Base-by-base conservation (phyloP, 2,888 invertebrate genomes). In the Thysanoteuthis rhombus region DNA sequence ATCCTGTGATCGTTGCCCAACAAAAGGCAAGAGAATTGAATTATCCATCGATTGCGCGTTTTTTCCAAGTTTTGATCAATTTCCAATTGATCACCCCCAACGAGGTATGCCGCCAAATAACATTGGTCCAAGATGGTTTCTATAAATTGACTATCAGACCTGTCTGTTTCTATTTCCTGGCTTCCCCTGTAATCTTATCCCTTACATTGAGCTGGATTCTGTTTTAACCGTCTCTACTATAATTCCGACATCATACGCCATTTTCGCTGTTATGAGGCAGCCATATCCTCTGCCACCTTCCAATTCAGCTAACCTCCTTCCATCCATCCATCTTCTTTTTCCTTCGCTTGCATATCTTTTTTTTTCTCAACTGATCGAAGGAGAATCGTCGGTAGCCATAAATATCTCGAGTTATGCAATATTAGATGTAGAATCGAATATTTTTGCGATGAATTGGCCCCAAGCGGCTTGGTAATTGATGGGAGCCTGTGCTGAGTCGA, bases 401-500 rank as follows among this genome's bases (percentile, higher is more conserved):
- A 75, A 75, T 75, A 75, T 75, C 75, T n/a, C n/a, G 75, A n/a
- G 75, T 75, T 75, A 75, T 75, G 75, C 75, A 75, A 75, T 75
- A 75, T 75, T 75, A 75, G 75, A 75, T 75, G 75, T 16, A 75
- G 75, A 75, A 75, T 75, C 75, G 75, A 75, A n/a, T 75, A 75
- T 75, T 75, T 75, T 75, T n/a, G n/a, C n/a, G 75, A 75, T 75
- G 75, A 75, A 75, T 75, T 75, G 75, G 75, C 75, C 75, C 75
- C 75, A 75, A 36, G 75, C 16, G 75, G 75, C n/a, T 75, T n/a
- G 8, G n/a, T 75, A 75, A 75, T 75, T 75, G 75, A 75, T 75
- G 75, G 75, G 25, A 75, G 75, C n/a, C 36, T n/a, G 75, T 75
- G 75, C n/a, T 75, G 75, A 75, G 75, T 25, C 75, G 75, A 75